Evolutionary conservation across 2,113 vertebrate species (phyloP).

Genomic region (Poeciliopsis turrubarensis): DNA sequence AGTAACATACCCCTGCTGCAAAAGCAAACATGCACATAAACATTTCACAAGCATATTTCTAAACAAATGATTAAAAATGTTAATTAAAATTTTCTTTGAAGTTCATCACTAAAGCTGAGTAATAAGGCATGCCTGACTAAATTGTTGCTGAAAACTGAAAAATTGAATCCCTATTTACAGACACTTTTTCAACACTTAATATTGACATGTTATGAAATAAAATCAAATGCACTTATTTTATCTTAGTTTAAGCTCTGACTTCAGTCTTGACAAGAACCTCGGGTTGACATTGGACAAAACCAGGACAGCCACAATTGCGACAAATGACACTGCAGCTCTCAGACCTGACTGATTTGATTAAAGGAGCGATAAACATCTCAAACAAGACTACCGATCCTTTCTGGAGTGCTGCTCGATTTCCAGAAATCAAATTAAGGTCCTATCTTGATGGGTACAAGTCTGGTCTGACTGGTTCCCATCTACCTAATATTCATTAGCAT

Average conservation of each 20-base stretch:
- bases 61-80: background rate
- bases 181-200: background rate
- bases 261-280: slow-evolving; percentile 12
- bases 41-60: background rate
- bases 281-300: slow-evolving; percentile 35
- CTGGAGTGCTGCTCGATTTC: slow-evolving; percentile 68
- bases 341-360: slow-evolving; percentile 74
- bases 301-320: slow-evolving; percentile 34
- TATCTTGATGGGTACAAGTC: slow-evolving; percentile 63
- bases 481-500: slow-evolving; percentile 38
- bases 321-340: slow-evolving; percentile 52
- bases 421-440: slow-evolving; percentile 70
- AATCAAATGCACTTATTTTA: background rate
- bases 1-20: background rate
- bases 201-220: background rate
- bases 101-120: background rate
- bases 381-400: slow-evolving; percentile 64
- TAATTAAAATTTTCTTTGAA: background rate
- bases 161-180: background rate
- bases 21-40: slow-evolving; percentile 12
- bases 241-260: background rate
- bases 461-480: slow-evolving; percentile 53
- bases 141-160: background rate
- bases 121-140: background rate
- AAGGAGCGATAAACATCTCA: slow-evolving; percentile 75